Evolutionary conservation across 1,140 invertebrate species (phyloP), one percentile per base, ranked within the genome.

Genomic region (Drosophila nasuta): DNA sequence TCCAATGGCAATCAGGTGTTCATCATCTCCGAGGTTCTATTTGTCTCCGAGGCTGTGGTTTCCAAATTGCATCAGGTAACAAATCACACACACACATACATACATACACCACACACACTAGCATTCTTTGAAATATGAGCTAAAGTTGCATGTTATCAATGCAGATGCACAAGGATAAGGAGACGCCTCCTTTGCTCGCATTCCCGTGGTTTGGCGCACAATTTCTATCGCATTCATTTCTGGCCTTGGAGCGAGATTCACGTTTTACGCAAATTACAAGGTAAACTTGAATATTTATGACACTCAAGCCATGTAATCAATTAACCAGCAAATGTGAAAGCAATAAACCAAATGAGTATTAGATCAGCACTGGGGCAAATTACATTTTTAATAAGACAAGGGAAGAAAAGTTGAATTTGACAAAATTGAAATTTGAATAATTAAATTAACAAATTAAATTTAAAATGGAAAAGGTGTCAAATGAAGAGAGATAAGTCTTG

Each of bases 171-270:
- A 93, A 93, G 71, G 94, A 95, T 77, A 95, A 95, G 87, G 94
- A 95, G 83, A 95, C 94, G 2, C 94, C 94, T 6, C 95, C 94
- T n/a, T 81, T 95, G 20, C 75, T 95, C 38, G 94, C 94, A 2
- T 95, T 95, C 69, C 94, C 95, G 2, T 95, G 94, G 94, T 94
- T 94, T 77, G 93, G 94, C 45, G 94, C 95, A 7, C 94, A 95
- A 72, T 95, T 95, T 80, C 83, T 95, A 33, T 95, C 94, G 5
- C 95, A 95, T 75, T 94, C 94, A 1, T 95, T 95, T 82, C 82
- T 94, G 66, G 94, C 94, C 5, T 80, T 95, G n/a, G 94, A 95
- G 79, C 86, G 93, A 52, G 93, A 94, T 85, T 91, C 91, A 15
- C 43, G 94, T 71, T 94, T 94, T 79, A 92, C 93, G 4, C 94